Conservation (phyloP, 1,140 invertebrate species). For the Oncopeltus fasciatus region DNA sequence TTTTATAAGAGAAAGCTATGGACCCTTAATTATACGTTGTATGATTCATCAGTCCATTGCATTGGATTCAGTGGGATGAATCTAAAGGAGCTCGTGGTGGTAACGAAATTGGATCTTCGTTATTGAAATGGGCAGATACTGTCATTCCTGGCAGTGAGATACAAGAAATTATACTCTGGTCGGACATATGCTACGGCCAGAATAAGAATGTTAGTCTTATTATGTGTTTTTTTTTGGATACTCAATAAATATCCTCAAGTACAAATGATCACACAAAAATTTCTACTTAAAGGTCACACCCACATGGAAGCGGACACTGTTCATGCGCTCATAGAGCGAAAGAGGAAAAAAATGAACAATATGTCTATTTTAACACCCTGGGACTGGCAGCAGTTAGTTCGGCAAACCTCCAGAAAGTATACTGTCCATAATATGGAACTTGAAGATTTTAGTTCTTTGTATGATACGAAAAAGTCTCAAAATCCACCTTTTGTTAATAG, state of each 20-base stretch:
- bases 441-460: slow-evolving; percentile 5
- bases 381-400: slow-evolving; percentile 12
- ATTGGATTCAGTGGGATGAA: slow-evolving; percentile 18
- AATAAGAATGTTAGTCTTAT: not conserved
- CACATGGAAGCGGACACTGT: slow-evolving; percentile 29
- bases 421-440: slow-evolving; percentile 12
- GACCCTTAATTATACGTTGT: slow-evolving; percentile 14
- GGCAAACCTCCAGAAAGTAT: slow-evolving; percentile 5
- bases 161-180: slow-evolving; percentile 6
- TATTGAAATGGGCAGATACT: slow-evolving; percentile 17
- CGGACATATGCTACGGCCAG: not conserved
- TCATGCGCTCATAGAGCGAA: slow-evolving; percentile 20
- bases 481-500: slow-evolving; percentile 6
- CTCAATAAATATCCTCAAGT: slow-evolving; percentile 2
- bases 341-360: slow-evolving; percentile 12
- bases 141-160: slow-evolving; percentile 11
- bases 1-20: slow-evolving; percentile 18
- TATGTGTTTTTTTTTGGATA: not conserved
- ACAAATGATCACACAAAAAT: slow-evolving; percentile 26
- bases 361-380: not conserved
- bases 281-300: slow-evolving; percentile 27
- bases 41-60: slow-evolving; percentile 15
- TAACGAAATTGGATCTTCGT: slow-evolving; percentile 14
- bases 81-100: slow-evolving; percentile 17
- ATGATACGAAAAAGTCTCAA: not conserved